Base-by-base conservation (phyloP, 2,797 vertebrate genomes). In the Mallotus villosus region DNA sequence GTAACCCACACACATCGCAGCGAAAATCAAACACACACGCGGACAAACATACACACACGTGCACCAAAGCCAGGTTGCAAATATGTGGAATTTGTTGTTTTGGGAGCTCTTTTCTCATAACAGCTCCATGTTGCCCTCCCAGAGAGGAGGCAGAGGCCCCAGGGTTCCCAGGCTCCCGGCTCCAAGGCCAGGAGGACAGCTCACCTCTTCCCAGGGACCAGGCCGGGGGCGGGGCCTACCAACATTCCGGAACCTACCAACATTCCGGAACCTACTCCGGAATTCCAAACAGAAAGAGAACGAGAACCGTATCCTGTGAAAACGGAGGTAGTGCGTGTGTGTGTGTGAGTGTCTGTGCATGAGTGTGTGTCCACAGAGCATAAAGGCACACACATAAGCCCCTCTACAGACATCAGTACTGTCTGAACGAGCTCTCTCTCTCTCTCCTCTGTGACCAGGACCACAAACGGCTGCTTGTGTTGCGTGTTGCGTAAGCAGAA, bases 261-360 rank as follows among this genome's bases (percentile, higher is more conserved):
- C 71, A 75, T 67, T 37, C 29, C 76, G 53, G 78, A 72, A 11
- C 24, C 80, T 72, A 77, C 70, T 71, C 85, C 74, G 55, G 78
- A 76, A 79, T 74, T 67, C 76, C 77, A 82, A 83, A 73, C 82
- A 82, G 89, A 90, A 90, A 79, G 76, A 68, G 78, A 71, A 55
- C 71, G 61, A 63, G 14, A 46, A 46, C 41, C 12, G 41, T 12
- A 46, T 46, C 41, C 41, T 46, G 9, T 46, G 41, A 46, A 46
- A 46, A 46, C 41, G 11, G 41, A 1, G 5, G 41, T 46, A 46
- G 41, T 46, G 41, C 2, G 41, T 46, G 41, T 46, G 41, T 46
- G 41, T 41, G 37, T 41, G 37, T 14, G 41, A 14, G 41, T 46
- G 41, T 41, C 37, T 41, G 37, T 41, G 37, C 37, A 41, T 41